Evolutionary conservation across 2,113 vertebrate species (phyloP), one percentile per base, ranked within the genome.

Genomic region (Notothenia coriiceps): DNA sequence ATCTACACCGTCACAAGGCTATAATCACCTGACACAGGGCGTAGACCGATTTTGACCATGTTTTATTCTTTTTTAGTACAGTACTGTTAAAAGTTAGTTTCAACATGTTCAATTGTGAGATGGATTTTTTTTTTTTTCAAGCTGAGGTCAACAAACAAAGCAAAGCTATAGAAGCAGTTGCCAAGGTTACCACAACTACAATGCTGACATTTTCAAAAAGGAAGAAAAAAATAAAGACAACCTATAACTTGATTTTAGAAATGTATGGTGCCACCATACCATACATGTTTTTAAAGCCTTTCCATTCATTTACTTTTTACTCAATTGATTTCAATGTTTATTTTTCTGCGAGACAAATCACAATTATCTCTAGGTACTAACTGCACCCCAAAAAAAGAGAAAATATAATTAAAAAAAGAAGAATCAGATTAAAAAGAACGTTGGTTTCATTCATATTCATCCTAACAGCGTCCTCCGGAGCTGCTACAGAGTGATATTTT

Each of bases 1-100:
- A 59, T 0, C 51, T 64, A 10, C 33, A 56, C 40, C 15, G 11
- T 63, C 43, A 50, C 17, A 20, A 33, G 4, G 29, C 63, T 74
- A 8, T 63, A 86, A 93, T 88, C 80, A 90, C 86, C 52, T 61
- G 74, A 92, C 77, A 90, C 86, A 33, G 29, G 46, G 25, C 22
- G 20, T 63, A 44, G 66, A 66, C 54, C 73, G 78, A 89, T 94
- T 91, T 94, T 90, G 88, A 94, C 82, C 88, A 94, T 79, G 73
- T 91, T 94, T 94, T 91, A 91, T 94, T 92, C 70, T 88, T 84
- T 90, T 92, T 94, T 93, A 95, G 92, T 94, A 95, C 92, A 94
- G 92, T 94, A 93, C 94, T 94, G 92, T 93, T 95, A 95, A 95
- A 93, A 93, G 94, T 95, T 93, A 95, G 94, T 94, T 95, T 60